Percentiles rank a stretch among this genome's conserved stretches.
phyloP scores from a whole-genome alignment of 37 sponge, comb jelly and placozoan genomes.

The Tethya wilhelma region DNA sequence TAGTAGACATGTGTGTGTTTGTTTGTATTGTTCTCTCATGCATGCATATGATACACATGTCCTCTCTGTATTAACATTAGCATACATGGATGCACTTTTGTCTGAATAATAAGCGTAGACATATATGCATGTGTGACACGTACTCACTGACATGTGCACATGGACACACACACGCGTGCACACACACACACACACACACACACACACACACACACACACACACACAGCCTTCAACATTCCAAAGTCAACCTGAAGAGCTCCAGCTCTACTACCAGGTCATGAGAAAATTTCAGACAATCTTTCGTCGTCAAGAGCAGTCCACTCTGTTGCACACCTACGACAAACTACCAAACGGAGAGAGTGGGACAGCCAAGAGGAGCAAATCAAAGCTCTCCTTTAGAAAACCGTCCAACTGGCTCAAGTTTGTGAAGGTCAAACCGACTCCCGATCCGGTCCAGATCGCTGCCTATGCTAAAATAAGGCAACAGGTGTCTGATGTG shows the following conservation, averaged over 20 bases:
- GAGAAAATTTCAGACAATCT: constrained; percentile 48
- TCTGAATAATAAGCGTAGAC: too few relatives aligned
- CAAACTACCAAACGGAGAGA: constrained; percentile 11
- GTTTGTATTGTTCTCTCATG: too few relatives aligned
- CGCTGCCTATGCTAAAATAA: constrained; percentile 23
- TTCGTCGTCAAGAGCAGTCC: constrained; percentile 47
- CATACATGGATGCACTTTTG: too few relatives aligned
- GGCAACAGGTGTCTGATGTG: constrained; percentile 9
- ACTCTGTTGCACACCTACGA: constrained; percentile 52
- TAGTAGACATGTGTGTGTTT: too few relatives aligned
- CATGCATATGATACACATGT: too few relatives aligned
- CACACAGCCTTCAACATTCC: constrained; percentile 12
- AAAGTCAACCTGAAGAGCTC: constrained; percentile 45
- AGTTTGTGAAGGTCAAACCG: constrained; percentile 31
- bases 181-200: constrained; percentile 19
- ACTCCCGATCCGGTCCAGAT: constrained; percentile 44
- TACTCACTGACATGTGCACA: too few relatives aligned
- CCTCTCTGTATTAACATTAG: too few relatives aligned
- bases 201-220: not conserved
- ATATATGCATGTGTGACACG: too few relatives aligned
- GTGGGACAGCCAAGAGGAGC: too few relatives aligned
- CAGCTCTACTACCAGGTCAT: constrained; percentile 64
- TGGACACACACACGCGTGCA: not conserved
- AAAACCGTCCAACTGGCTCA: constrained; percentile 66
- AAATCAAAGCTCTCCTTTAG: constrained; percentile 34